Evolutionary conservation across 2,888 invertebrate genomes (phyloP).

Genomic region (Melolontha melolontha): DNA sequence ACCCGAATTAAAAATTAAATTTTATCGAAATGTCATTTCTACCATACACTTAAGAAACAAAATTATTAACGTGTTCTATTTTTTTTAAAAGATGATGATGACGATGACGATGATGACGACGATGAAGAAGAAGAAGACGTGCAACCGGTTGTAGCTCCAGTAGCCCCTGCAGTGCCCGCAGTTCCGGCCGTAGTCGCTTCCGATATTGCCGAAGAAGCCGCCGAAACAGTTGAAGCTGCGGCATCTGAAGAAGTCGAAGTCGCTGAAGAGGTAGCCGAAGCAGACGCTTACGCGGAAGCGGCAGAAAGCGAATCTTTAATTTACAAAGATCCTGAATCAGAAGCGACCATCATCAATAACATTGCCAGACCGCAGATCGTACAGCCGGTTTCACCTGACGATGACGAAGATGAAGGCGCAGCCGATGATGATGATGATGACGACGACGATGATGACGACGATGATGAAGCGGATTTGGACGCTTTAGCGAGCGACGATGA

Average conservation of each 20-base stretch:
- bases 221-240: slow-evolving; percentile 59
- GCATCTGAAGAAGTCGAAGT: slow-evolving; percentile 63
- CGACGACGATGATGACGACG: slow-evolving; percentile 68
- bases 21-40: too few species aligned
- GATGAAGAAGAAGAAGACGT: slow-evolving; percentile 68
- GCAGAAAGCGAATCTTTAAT: slow-evolving; percentile 54
- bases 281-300: slow-evolving; percentile 60
- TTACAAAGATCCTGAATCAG: slow-evolving; percentile 61
- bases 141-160: slow-evolving; percentile 56
- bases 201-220: slow-evolving; percentile 60
- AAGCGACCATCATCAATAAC: slow-evolving; percentile 49
- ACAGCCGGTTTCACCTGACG: slow-evolving; percentile 59
- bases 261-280: slow-evolving; percentile 63
- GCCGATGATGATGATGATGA: slow-evolving; percentile 63
- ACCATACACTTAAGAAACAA: too few species aligned
- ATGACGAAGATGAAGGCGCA: slow-evolving; percentile 69
- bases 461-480: slow-evolving; percentile 73
- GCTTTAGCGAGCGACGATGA: slow-evolving; percentile 70
- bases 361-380: slow-evolving; percentile 59
- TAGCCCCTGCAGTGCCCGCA: slow-evolving; percentile 51
- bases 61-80: too few species aligned
- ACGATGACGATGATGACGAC: slow-evolving; percentile 70
- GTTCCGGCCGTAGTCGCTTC: slow-evolving; percentile 63
- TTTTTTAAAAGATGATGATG: slow-evolving; percentile 56
- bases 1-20: too few species aligned